Base-by-base conservation (phyloP, 2,797 vertebrate species). In the Pempheris klunzingeri region DNA sequence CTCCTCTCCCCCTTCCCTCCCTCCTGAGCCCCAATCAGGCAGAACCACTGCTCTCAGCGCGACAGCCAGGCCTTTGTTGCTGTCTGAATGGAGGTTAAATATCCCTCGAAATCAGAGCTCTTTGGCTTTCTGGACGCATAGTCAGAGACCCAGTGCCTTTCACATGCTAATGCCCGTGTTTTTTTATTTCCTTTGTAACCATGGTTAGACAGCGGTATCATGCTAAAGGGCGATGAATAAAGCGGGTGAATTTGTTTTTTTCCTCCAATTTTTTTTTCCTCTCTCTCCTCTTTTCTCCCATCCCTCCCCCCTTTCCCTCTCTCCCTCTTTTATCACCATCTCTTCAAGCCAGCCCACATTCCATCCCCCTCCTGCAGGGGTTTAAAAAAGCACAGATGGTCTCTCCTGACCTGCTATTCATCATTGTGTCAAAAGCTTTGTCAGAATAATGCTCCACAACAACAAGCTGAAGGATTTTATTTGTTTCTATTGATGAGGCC, bases 401-500 rank as follows among this genome's bases (percentile, higher is more conserved):
- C 95, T 95, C 94, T 95, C 84, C 95, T 95, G 95, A 95, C 95
- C 96, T 85, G 91, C 94, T 94, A 95, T 96, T 96, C 95, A 95
- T 96, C 95, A 94, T 94, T 94, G 94, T 92, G 81, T 96, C 96
- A 94, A 92, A 96, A 96, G 95, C 95, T 95, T 95, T 94, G 93
- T 96, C 95, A 94, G 94, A 94, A 94, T 93, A 94, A 94, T 92
- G 94, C 94, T 94, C 92, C 92, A 88, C 91, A 90, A 95, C 96
- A 95, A 94, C 94, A 94, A 92, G 92, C 95, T 94, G 92, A 94
- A 96, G 96, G 95, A 93, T 95, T 95, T 90, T 92, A 96, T 97
- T 97, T 98, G 96, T 97, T 97, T 97, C 97, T 94, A 96, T 96
- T 96, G 97, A 96, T 90, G 95, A 95, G 96, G 93, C 94, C 95